A percentile compares a stretch with the other conserved stretches of the same genome.
Evolutionary conservation across 2,113 vertebrate genomes (phyloP).

Genomic region (Ibidorhyncha struthersii): DNA sequence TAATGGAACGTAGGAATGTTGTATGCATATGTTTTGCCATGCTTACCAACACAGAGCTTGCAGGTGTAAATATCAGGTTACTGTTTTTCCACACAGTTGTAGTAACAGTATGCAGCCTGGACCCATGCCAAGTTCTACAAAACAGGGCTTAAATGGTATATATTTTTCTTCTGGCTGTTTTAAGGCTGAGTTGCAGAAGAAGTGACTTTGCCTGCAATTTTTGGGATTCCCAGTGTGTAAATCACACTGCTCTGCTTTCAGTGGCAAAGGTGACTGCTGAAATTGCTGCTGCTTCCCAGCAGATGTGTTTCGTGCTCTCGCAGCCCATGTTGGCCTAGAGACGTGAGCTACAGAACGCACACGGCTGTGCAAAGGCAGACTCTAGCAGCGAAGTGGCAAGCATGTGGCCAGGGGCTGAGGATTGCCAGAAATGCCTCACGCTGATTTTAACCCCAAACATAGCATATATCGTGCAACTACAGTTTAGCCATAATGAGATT

Average conservation of each 20-base stretch:
- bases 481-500: accelerated
- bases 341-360: background rate
- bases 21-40: background rate
- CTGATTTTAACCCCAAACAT: background rate
- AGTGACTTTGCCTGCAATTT: background rate
- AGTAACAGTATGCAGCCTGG: background rate
- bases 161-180: background rate
- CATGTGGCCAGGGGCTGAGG: background rate
- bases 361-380: background rate
- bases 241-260: background rate
- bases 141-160: background rate
- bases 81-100: background rate
- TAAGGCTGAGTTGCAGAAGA: background rate
- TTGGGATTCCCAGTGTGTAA: background rate
- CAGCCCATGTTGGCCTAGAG: accelerated
- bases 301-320: background rate
- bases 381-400: background rate
- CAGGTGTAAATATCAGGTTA: slow-evolving; percentile 16
- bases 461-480: background rate
- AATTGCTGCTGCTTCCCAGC: background rate
- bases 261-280: background rate
- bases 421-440: background rate
- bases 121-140: background rate
- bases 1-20: background rate
- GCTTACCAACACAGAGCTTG: background rate